Percentiles rank a stretch among this genome's conserved stretches.
Conservation (phyloP, 2,888 invertebrate species). For the Lasioglossum malachurum region DNA sequence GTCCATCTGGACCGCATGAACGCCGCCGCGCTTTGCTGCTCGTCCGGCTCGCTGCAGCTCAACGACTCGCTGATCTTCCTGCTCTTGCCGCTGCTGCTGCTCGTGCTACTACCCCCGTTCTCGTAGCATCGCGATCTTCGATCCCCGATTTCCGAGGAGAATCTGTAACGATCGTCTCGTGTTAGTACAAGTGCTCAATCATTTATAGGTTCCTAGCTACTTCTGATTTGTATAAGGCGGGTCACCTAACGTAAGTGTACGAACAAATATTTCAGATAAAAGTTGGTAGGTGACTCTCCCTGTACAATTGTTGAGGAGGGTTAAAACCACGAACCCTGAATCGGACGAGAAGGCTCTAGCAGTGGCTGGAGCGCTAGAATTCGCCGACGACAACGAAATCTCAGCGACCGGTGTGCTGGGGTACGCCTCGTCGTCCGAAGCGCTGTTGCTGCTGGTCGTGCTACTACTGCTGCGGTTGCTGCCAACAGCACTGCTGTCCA, state of each 20-base stretch:
- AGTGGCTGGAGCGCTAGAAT: conserved; percentile 77
- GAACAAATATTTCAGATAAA: background rate
- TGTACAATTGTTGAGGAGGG: background rate
- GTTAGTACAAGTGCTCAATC: background rate
- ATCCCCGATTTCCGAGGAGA: conserved; percentile 83
- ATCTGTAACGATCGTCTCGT: conserved; percentile 68
- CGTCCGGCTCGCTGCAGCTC: conserved; percentile 70
- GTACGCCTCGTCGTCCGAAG: conserved; percentile 83
- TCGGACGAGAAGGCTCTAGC: conserved; percentile 83
- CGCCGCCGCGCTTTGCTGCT: conserved; percentile 69
- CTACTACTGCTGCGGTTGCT: conserved; percentile 60
- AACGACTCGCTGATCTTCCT: conserved; percentile 72
- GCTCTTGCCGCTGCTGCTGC: conserved; percentile 73
- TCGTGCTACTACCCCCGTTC: conserved; percentile 81
- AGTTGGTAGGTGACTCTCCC: background rate
- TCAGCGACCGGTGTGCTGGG: conserved; percentile 86
- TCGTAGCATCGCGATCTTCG: conserved; percentile 82
- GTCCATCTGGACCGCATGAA: conserved; percentile 87
- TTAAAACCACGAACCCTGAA: conserved; percentile 75
- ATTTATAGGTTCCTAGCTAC: background rate
- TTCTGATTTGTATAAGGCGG: background rate
- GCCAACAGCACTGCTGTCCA: conserved; percentile 62
- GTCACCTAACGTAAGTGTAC: background rate
- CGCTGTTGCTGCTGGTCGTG: conserved; percentile 71
- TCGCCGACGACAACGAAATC: conserved; percentile 80